phyloP scores from a whole-genome alignment of 2,888 invertebrate species.

The Phaonia tiefii region DNA sequence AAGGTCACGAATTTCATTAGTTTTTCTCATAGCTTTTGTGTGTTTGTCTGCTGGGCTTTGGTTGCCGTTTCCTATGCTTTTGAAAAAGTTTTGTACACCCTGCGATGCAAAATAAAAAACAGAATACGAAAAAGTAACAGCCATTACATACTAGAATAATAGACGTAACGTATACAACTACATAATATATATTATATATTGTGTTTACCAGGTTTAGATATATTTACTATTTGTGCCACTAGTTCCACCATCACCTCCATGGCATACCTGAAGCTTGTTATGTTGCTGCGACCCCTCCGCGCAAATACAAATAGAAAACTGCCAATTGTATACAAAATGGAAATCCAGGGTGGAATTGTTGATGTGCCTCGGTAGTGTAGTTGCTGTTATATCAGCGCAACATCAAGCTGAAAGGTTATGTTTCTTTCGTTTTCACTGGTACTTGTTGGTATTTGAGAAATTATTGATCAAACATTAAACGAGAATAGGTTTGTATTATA shows the following conservation, averaged over 20 bases:
- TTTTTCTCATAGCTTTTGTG: conserved; percentile 63
- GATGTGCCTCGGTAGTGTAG: background rate
- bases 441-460: conserved; percentile 68
- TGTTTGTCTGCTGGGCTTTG: conserved; percentile 25
- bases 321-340: background rate
- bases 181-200: conserved; percentile 19
- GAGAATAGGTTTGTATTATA: conserved; percentile 40
- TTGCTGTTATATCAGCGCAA: conserved; percentile 9
- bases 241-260: background rate
- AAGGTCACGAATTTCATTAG: conserved; percentile 79
- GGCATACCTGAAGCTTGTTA: conserved; percentile 3
- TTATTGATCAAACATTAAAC: conserved; percentile 77
- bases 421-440: conserved; percentile 48
- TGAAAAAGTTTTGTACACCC: conserved; percentile 7
- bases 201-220: background rate
- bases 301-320: conserved; percentile 29
- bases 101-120: background rate
- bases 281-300: background rate
- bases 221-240: conserved; percentile 9
- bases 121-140: conserved; percentile 7
- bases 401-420: conserved; percentile 60
- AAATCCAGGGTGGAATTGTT: background rate
- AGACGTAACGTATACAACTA: background rate
- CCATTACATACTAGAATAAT: background rate
- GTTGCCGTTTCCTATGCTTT: conserved; percentile 2